phyloP scores from a whole-genome alignment of 2,113 vertebrate species.

The Rhinichthys klamathensis region DNA sequence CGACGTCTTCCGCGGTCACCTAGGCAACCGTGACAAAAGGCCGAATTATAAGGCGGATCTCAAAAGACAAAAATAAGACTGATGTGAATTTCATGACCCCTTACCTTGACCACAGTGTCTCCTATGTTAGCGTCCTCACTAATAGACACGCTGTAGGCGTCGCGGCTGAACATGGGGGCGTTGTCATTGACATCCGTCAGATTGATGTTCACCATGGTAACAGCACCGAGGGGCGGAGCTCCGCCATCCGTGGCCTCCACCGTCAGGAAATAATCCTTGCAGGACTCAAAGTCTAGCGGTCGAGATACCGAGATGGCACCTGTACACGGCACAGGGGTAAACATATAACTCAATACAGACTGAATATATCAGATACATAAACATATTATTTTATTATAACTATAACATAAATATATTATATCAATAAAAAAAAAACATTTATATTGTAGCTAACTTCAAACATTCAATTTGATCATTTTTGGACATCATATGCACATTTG shows the following conservation, averaged over 20 bases:
- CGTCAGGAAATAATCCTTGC: constrained; percentile 91
- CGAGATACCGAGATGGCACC: constrained; percentile 86
- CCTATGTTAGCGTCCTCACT: constrained; percentile 88
- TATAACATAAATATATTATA: neutral
- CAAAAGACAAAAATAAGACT: neutral
- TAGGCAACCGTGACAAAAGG: constrained; percentile 59
- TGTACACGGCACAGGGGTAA: constrained; percentile 58
- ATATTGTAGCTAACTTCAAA: neutral
- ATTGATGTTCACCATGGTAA: constrained; percentile 90
- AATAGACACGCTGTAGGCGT: constrained; percentile 85
- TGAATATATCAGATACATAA: no score
- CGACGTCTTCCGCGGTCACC: constrained; percentile 91
- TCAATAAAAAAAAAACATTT: neutral
- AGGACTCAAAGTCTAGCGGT: constrained; percentile 88
- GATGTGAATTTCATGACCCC: neutral
- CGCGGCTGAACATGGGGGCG: constrained; percentile 85
- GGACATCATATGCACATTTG: neutral
- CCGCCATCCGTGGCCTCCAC: constrained; percentile 94
- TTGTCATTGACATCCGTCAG: constrained; percentile 97
- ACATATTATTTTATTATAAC: neutral
- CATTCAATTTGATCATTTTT: neutral
- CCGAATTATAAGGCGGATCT: neutral
- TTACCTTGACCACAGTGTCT: constrained; percentile 85
- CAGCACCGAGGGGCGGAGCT: constrained; percentile 85
- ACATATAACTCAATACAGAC: neutral